Evolutionary conservation across 2,888 invertebrate species (phyloP).

Genomic region (Campoletis raptor): DNA sequence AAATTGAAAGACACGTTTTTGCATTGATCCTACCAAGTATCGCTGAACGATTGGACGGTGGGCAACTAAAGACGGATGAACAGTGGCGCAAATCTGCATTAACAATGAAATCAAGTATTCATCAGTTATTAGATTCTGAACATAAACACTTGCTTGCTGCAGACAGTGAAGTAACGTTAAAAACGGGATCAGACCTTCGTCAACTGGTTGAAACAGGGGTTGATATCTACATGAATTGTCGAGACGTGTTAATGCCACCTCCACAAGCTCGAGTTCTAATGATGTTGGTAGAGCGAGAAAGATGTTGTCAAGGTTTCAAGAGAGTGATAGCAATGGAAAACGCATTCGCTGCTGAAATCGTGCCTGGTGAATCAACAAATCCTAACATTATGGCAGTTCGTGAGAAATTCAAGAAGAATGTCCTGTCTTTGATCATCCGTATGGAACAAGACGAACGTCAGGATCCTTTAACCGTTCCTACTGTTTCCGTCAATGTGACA

Average conservation of each 20-base stretch:
- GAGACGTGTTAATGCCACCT: neutral
- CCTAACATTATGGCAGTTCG: constrained; percentile 8
- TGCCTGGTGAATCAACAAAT: constrained; percentile 35
- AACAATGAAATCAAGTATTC: neutral
- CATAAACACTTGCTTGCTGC: neutral
- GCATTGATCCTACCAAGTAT: neutral
- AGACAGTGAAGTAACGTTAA: neutral
- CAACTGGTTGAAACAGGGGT: neutral
- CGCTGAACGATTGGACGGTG: neutral
- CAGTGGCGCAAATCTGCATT: constrained; percentile 4
- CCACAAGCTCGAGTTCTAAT: neutral
- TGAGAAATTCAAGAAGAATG: neutral
- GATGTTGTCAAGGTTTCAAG: neutral
- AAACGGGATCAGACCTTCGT: constrained; percentile 32
- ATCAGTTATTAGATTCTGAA: neutral
- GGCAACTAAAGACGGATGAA: neutral
- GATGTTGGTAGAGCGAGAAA: neutral
- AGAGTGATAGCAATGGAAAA: neutral
- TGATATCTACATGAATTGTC: constrained; percentile 6
- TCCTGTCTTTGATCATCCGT: neutral
- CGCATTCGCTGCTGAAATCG: constrained; percentile 3
- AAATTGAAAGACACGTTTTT: neutral
- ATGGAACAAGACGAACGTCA: neutral
- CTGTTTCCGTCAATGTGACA: neutral
- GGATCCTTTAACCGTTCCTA: neutral